These are phyloP conservation scores for Eclectus roratus DNA, from an alignment of 2,113 vertebrate species.

Conservation along the genomic window DNA sequence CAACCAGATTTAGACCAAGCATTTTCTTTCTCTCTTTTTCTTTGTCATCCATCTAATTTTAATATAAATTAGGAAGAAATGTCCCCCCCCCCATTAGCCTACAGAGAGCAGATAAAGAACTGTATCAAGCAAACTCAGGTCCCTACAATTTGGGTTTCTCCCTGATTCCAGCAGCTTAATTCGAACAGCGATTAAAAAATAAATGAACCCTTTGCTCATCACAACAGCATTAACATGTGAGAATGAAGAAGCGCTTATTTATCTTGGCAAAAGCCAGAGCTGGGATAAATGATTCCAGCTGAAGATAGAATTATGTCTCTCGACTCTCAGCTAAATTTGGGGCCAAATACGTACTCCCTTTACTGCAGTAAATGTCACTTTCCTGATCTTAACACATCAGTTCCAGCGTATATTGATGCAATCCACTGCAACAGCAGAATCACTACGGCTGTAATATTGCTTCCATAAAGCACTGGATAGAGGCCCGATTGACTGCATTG, in stretches of 20 bases:
- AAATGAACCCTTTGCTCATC: constrained; percentile 22
- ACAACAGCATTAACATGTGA: constrained; percentile 4
- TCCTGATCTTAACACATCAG: constrained; percentile 9
- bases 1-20: constrained; percentile 5
- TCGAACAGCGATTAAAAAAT: background rate
- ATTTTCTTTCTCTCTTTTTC: constrained; percentile 27
- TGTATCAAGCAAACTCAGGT: accelerated
- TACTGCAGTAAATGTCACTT: constrained; percentile 53
- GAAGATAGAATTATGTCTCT: constrained; percentile 22
- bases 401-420: constrained; percentile 41
- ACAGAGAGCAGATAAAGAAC: background rate
- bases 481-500: background rate
- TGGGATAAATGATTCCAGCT: constrained; percentile 40
- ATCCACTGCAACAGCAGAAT: constrained; percentile 33
- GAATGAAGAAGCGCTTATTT: constrained; percentile 20
- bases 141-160: background rate
- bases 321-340: constrained; percentile 20
- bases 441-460: background rate
- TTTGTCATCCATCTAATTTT: constrained; percentile 24
- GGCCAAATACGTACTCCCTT: background rate
- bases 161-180: background rate
- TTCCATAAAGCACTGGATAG: constrained; percentile 29
- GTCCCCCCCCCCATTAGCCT: background rate
- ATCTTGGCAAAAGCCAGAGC: constrained; percentile 16
- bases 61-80: constrained; percentile 21